phyloP scores from a whole-genome alignment of 2,113 vertebrate species.

The Apteryx owenii region DNA sequence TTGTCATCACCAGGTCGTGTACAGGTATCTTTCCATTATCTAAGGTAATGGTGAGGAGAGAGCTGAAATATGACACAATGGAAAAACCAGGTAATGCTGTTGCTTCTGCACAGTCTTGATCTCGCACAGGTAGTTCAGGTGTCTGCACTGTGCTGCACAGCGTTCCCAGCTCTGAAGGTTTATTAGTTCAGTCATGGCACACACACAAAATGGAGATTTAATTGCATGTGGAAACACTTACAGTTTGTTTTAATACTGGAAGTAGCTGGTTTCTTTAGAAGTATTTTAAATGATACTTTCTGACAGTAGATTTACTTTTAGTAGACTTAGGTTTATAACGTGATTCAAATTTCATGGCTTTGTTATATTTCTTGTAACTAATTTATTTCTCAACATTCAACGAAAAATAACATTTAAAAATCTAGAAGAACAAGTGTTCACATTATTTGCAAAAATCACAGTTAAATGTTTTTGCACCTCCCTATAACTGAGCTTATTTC shows the following conservation, averaged over 20 bases:
- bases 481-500: background rate
- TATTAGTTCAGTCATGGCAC: background rate
- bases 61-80: background rate
- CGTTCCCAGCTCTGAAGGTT: background rate
- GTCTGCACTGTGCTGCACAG: background rate
- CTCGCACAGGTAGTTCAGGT: constrained; percentile 3
- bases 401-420: background rate
- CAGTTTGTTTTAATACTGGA: background rate
- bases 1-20: background rate
- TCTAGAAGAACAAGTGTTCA: background rate
- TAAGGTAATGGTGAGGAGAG: background rate
- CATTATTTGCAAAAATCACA: background rate
- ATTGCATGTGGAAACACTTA: background rate
- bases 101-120: background rate
- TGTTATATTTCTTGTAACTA: background rate
- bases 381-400: constrained; percentile 12
- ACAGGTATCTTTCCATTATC: background rate
- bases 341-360: background rate
- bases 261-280: background rate
- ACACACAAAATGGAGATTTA: background rate
- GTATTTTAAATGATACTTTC: background rate
- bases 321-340: background rate
- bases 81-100: constrained; percentile 9
- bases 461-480: background rate
- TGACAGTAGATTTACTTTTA: background rate